Percentiles rank a stretch among this genome's conserved stretches.
Conservation (phyloP, 2,113 vertebrate genomes). For the Platysternon megacephalum region DNA sequence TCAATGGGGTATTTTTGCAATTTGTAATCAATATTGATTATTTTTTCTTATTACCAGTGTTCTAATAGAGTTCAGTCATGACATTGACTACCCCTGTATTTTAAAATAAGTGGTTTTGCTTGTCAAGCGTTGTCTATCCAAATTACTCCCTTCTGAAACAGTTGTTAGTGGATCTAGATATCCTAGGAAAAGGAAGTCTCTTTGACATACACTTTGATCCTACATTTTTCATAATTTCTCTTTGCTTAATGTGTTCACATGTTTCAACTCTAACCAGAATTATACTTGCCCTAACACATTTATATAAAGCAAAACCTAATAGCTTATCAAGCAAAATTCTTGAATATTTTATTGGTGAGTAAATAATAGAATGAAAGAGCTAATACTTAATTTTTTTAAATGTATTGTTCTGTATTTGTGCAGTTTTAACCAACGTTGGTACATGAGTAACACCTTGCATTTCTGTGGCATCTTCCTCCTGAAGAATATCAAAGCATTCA, state of each 20-base stretch:
- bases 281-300: neutral
- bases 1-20: neutral
- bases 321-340: neutral
- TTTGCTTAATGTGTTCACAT: neutral
- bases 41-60: neutral
- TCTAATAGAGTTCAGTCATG: neutral
- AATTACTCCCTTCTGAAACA: neutral
- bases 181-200: neutral
- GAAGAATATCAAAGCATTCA: neutral
- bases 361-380: neutral
- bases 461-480: neutral
- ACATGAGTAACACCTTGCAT: neutral
- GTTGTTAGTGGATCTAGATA: neutral
- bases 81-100: neutral
- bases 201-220: neutral
- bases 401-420: neutral
- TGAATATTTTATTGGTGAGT: neutral
- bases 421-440: neutral
- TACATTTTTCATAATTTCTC: neutral
- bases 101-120: neutral
- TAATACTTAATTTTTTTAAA: neutral
- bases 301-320: neutral
- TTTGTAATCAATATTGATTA: neutral
- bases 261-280: neutral
- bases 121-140: rapidly evolving